Conservation (phyloP, 2,797 vertebrate species). For the Pagetopsis macropterus region DNA sequence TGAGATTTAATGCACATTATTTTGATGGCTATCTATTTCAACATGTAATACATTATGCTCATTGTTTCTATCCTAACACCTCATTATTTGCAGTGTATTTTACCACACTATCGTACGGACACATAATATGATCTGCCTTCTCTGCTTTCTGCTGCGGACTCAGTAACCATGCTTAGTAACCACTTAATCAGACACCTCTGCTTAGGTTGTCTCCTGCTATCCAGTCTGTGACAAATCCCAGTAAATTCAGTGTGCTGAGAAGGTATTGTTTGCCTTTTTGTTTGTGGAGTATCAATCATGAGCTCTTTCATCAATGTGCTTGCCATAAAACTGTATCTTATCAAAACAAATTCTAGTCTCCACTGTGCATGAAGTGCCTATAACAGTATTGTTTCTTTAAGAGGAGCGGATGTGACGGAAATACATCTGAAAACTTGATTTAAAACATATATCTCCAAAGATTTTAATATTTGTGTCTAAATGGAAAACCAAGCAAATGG, state of each 20-base stretch:
- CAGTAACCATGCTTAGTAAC: slow-evolving; percentile 8
- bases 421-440: not conserved
- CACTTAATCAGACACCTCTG: slow-evolving; percentile 39
- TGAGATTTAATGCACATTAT: slow-evolving; percentile 27
- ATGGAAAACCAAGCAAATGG: not conserved
- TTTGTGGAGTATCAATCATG: slow-evolving; percentile 16
- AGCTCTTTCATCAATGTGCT: not conserved
- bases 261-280: slow-evolving; percentile 2
- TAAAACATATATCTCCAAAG: not conserved
- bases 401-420: not conserved
- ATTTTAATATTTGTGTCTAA: not conserved
- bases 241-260: slow-evolving; percentile 8
- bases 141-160: slow-evolving; percentile 25
- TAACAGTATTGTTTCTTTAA: not conserved
- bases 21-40: slow-evolving; percentile 38
- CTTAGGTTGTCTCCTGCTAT: slow-evolving; percentile 30
- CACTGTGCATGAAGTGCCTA: not conserved
- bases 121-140: slow-evolving; percentile 31
- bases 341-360: not conserved
- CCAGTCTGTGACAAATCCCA: slow-evolving; percentile 28
- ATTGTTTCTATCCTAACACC: slow-evolving; percentile 44
- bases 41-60: slow-evolving; percentile 37
- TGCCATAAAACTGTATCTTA: not conserved
- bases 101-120: slow-evolving; percentile 9
- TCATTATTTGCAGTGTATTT: slow-evolving; percentile 43